Base-by-base conservation (phyloP, 2,888 invertebrate species). In the Rhogogaster chlorosoma region DNA sequence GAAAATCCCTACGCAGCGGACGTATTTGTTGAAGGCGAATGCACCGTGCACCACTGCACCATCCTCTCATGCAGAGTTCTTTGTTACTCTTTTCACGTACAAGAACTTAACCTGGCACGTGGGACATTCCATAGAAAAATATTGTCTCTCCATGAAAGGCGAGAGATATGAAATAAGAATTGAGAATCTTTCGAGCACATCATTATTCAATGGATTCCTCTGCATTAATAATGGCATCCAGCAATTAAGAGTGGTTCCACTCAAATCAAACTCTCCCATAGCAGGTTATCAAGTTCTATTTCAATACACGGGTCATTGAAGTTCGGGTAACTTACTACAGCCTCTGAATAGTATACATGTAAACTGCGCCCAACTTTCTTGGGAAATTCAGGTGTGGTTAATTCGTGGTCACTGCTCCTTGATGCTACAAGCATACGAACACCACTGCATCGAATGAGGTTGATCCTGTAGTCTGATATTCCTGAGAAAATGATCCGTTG, bases 81-180 rank as follows among this genome's bases (percentile, higher is more conserved):
- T 73, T 42, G 38, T 53, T 77, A 49, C 7, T 53, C 77, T 53
- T 77, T 53, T 77, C 32, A 77, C 38, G 45, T 73, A 73, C 42
- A 73, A 42, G 22, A 73, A 73, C 22, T 22, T 22, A 42, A 26
- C 38, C 38, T 42, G 10, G 71, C 71, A 73, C 71, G 42, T 73
- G 42, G 42, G 42, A 73, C 22, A 22, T 73, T 42, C 9, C 10
- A 38, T 42, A n/a, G 71, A 22, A 22, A 42, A n/a, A 42, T 36
- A 29, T 73, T 26, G 38, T n/a, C 22, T 22, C 29, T 42, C 1
- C 22, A 22, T 42, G 22, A 42, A 38, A 22, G 42, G 42, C 22
- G 38, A 42, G 42, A 22, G 42, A 73, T 73, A 42, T 36, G 6
- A 22, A 73, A 73, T 73, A 42, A 70, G 6, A 42, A 73, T 42